phyloP scores from a whole-genome alignment of 2,888 invertebrate species.

The Automeris io region DNA sequence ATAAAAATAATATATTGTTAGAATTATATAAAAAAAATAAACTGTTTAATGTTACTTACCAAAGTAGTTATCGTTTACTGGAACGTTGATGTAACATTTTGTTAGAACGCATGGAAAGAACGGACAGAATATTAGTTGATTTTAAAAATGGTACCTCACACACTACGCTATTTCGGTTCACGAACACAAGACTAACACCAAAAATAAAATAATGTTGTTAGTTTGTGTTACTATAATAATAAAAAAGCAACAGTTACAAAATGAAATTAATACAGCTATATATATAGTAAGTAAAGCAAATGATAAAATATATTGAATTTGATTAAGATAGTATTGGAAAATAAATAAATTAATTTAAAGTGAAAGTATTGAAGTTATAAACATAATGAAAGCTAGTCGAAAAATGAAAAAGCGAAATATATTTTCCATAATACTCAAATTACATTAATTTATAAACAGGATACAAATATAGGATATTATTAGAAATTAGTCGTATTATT shows the following conservation, averaged over 20 bases:
- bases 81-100: constrained; percentile 57
- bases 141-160: constrained; percentile 24
- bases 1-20: neutral
- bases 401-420: too few species aligned
- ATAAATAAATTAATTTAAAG: too few species aligned
- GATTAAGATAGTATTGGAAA: too few species aligned
- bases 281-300: neutral
- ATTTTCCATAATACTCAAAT: too few species aligned
- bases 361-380: too few species aligned
- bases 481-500: too few species aligned
- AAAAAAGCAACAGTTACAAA: neutral
- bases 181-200: neutral
- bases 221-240: neutral
- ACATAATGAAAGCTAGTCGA: too few species aligned
- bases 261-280: neutral
- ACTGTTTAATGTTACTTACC: constrained; percentile 85
- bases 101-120: constrained; percentile 72
- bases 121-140: constrained; percentile 37
- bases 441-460: too few species aligned
- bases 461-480: too few species aligned
- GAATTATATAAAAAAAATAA: constrained; percentile 16
- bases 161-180: constrained; percentile 22
- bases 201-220: neutral
- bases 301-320: too few species aligned
- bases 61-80: constrained; percentile 99